phyloP scores from a whole-genome alignment of 1,140 invertebrate genomes.

The Drosophila ohnishii region DNA sequence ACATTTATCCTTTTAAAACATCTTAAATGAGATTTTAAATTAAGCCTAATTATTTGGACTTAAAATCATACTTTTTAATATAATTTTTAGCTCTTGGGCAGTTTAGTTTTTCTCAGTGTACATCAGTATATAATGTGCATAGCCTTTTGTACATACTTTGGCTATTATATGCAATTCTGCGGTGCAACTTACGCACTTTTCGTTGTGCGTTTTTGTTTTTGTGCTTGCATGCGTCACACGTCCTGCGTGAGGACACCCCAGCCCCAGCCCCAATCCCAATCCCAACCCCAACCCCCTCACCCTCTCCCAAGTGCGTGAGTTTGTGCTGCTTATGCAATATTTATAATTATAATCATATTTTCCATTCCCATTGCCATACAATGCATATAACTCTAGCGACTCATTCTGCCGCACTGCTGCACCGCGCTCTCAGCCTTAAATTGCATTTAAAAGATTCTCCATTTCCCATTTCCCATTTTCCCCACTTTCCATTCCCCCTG shows the following conservation, averaged over 20 bases:
- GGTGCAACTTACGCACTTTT: slow-evolving; percentile 71
- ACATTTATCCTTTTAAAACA: not conserved
- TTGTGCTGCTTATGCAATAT: slow-evolving; percentile 60
- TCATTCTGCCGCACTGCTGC: slow-evolving; percentile 50
- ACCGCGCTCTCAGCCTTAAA: slow-evolving; percentile 51
- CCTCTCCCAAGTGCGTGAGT: slow-evolving; percentile 27
- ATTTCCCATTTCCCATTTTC: slow-evolving; percentile 6
- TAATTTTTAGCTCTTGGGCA: not conserved
- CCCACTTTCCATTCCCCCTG: not conserved
- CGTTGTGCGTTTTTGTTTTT: slow-evolving; percentile 62
- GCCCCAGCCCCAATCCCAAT: not conserved
- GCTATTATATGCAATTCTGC: slow-evolving; percentile 60
- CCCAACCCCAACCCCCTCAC: not conserved
- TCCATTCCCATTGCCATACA: slow-evolving; percentile 46
- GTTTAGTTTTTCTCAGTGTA: not conserved
- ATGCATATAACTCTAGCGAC: slow-evolving; percentile 45
- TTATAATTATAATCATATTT: slow-evolving; percentile 66
- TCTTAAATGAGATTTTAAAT: too few relatives aligned
- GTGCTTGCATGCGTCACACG: slow-evolving; percentile 66
- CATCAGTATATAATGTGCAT: slow-evolving; percentile 11
- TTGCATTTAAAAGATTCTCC: slow-evolving; percentile 52
- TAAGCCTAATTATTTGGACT: not conserved
- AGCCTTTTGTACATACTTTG: slow-evolving; percentile 33
- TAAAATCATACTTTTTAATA: not conserved
- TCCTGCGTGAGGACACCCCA: slow-evolving; percentile 42